These are phyloP conservation scores for Zygaena filipendulae DNA, from an alignment of 2,888 invertebrate species.

Conservation along the genomic window DNA sequence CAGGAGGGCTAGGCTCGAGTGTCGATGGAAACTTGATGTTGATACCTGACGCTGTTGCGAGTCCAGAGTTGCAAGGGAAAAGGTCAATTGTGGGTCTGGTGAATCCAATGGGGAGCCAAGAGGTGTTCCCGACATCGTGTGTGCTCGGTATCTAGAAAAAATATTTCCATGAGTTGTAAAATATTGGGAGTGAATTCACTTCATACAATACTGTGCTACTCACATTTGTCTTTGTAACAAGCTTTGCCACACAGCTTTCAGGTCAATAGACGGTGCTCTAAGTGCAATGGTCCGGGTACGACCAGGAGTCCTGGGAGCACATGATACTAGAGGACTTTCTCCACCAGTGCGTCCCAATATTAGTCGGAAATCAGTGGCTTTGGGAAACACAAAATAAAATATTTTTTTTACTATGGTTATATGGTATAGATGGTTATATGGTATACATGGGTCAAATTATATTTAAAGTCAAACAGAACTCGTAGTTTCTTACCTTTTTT, in stretches of 20 bases:
- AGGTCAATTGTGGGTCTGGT: constrained; percentile 75
- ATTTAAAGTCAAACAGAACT: no score
- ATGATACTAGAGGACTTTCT: constrained; percentile 78
- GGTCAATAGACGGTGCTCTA: constrained; percentile 83
- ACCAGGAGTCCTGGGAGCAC: constrained; percentile 76
- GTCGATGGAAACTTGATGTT: constrained; percentile 58
- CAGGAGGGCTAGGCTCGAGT: constrained; percentile 53
- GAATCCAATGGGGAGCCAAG: constrained; percentile 87
- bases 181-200: no score
- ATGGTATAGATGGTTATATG: not conserved
- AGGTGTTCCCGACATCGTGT: constrained; percentile 83
- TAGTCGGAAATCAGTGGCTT: constrained; percentile 87
- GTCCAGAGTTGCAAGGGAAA: constrained; percentile 71
- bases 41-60: constrained; percentile 74
- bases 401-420: not conserved
- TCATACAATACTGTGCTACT: no score
- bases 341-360: constrained; percentile 78
- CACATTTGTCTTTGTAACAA: constrained; percentile 88
- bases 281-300: constrained; percentile 77
- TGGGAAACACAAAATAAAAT: constrained; percentile 5
- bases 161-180: no score
- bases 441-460: no score
- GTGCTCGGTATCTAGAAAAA: constrained; percentile 80
- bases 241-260: constrained; percentile 93
- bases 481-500: constrained; percentile 74